Percentiles rank a stretch among this genome's conserved stretches.
phyloP scores from a whole-genome alignment of 1,140 invertebrate species.

The Trypoxylus dichotomus region DNA sequence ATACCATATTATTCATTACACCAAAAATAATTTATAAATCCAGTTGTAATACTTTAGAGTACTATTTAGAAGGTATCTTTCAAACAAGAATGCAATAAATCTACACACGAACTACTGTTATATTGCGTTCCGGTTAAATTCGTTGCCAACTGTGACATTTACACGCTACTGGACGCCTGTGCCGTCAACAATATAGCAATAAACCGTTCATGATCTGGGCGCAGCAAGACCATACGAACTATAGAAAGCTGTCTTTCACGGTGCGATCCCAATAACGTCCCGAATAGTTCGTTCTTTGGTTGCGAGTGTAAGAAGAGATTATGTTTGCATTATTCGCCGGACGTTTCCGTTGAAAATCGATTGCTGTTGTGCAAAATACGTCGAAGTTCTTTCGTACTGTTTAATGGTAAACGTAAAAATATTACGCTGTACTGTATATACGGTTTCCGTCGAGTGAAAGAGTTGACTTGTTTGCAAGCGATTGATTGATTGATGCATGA shows the following conservation, averaged over 20 bases:
- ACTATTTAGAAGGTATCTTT: neutral
- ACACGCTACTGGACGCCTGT: conserved; percentile 17
- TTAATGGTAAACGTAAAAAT: no score
- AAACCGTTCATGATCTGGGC: conserved; percentile 27
- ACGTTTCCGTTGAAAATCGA: neutral
- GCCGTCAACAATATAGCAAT: conserved; percentile 21
- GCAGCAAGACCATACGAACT: conserved; percentile 12
- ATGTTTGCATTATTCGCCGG: neutral
- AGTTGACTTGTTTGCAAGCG: no score
- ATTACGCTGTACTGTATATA: no score
- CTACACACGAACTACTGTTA: neutral
- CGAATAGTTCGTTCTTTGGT: neutral
- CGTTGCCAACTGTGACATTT: conserved; percentile 25
- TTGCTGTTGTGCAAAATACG: neutral
- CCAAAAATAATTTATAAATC: no score
- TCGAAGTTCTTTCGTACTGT: no score
- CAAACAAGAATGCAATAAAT: neutral
- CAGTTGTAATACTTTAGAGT: neutral
- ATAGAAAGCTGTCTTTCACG: neutral
- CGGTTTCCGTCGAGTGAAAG: no score
- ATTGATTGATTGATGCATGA: no score
- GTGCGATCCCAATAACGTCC: neutral
- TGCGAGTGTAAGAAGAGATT: conserved; percentile 3
- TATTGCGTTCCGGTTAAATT: conserved; percentile 22
- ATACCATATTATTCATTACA: no score